phyloP scores from a whole-genome alignment of 2,888 invertebrate species.

The Meteorus cinctellus region DNA sequence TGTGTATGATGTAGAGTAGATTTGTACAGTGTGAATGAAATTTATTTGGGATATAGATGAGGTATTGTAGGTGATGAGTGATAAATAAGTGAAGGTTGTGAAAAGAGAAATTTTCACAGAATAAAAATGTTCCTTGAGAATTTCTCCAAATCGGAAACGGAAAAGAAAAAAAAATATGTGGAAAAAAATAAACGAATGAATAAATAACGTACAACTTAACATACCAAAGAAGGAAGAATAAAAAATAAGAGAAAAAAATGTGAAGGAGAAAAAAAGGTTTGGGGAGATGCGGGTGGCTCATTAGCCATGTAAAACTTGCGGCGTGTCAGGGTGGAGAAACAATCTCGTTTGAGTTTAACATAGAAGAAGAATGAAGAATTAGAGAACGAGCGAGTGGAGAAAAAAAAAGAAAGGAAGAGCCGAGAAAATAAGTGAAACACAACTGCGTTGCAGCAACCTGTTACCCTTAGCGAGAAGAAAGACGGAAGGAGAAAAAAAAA shows the following conservation, averaged over 20 bases:
- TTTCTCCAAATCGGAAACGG: too few relatives aligned
- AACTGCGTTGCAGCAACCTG: slow-evolving; percentile 56
- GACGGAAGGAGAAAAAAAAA: background rate
- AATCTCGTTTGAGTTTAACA: slow-evolving; percentile 5
- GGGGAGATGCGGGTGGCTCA: slow-evolving; percentile 55
- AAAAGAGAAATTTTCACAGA: background rate
- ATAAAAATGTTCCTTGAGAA: background rate
- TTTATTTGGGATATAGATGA: too few relatives aligned
- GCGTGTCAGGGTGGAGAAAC: slow-evolving; percentile 8
- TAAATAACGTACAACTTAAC: too few relatives aligned
- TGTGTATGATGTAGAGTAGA: background rate
- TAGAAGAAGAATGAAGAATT: background rate
- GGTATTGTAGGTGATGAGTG: too few relatives aligned
- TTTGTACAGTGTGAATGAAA: too few relatives aligned
- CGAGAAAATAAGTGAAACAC: background rate
- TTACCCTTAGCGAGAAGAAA: slow-evolving; percentile 52
- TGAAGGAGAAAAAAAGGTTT: background rate
- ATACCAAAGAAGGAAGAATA: background rate
- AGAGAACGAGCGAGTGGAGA: slow-evolving; percentile 33
- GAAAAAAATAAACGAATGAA: slow-evolving; percentile 26
- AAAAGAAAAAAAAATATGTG: background rate
- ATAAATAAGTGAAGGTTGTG: too few relatives aligned
- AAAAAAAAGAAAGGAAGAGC: slow-evolving; percentile 26
- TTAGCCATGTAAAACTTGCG: slow-evolving; percentile 54
- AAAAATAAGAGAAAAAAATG: slow-evolving; percentile 38